Evolutionary conservation across 30 jellyfish, hydroid and myxozoan genomes (phyloP).

Genomic region (Nemopilema nomurai): DNA sequence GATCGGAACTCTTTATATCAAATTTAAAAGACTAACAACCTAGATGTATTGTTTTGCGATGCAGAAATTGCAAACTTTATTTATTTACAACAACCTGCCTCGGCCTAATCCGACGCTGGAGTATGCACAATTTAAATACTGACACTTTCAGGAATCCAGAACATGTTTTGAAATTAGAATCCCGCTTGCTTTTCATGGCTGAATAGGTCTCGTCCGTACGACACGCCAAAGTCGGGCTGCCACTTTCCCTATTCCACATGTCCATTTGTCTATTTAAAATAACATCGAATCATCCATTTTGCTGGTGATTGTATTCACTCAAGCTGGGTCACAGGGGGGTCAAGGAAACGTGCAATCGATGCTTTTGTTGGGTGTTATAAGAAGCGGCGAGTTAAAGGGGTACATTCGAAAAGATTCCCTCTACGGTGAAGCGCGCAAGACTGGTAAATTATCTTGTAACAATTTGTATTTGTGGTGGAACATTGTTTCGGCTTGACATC

Average conservation of each 20-base stretch:
- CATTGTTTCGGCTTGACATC: neutral
- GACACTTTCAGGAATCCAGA: too few species aligned
- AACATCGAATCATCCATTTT: neutral
- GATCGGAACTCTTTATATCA: too few species aligned
- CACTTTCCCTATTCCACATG: neutral
- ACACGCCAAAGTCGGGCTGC: neutral
- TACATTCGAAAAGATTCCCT: neutral
- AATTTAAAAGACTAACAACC: too few species aligned
- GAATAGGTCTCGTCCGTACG: too few species aligned
- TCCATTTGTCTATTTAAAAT: neutral
- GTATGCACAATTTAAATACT: too few species aligned
- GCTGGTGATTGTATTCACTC: slow-evolving; percentile 40
- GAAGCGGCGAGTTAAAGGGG: neutral
- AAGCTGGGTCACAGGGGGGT: slow-evolving; percentile 61
- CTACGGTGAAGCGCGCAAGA: neutral
- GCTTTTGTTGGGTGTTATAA: slow-evolving; percentile 26
- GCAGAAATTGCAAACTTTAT: too few species aligned
- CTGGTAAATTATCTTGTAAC: slow-evolving; percentile 29
- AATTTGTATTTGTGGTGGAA: slow-evolving; percentile 15
- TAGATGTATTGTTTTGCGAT: too few species aligned
- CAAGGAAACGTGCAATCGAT: slow-evolving; percentile 29
- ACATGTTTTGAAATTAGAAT: too few species aligned
- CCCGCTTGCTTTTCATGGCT: neutral
- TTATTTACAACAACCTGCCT: too few species aligned
- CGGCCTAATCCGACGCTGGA: too few species aligned